Percentiles rank a stretch among this genome's conserved stretches.
Conservation (phyloP, 2,888 invertebrate genomes). For the Andrena camellia region DNA sequence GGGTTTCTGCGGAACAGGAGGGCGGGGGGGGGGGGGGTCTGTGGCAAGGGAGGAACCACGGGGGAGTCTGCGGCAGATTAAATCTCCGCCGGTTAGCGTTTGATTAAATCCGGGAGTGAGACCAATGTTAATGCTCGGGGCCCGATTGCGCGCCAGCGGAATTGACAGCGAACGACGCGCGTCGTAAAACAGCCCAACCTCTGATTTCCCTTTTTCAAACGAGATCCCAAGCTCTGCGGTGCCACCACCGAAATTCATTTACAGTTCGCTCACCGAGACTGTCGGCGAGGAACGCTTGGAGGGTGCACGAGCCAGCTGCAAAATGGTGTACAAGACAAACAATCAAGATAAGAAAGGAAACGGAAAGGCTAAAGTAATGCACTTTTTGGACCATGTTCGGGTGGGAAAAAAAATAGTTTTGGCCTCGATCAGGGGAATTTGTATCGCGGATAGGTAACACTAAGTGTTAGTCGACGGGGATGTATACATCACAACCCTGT, state of each 20-base stretch:
- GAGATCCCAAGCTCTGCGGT: neutral
- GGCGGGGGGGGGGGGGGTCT: too few relatives aligned
- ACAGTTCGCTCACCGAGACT: neutral
- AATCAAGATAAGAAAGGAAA: neutral
- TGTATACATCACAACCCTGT: neutral
- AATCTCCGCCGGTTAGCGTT: constrained; percentile 85
- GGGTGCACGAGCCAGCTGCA: too few relatives aligned
- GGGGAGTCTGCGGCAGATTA: constrained; percentile 82
- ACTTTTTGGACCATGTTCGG: too few relatives aligned
- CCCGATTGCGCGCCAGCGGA: constrained; percentile 78
- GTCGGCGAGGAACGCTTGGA: too few relatives aligned
- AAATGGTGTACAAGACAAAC: too few relatives aligned
- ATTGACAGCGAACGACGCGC: constrained; percentile 75
- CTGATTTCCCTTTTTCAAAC: constrained; percentile 18
- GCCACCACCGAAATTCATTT: neutral
- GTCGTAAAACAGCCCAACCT: constrained; percentile 57
- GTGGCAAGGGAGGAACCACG: constrained; percentile 56
- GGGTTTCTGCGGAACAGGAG: constrained; percentile 29
- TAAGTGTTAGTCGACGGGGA: neutral
- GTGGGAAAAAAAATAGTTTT: neutral
- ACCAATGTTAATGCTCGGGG: constrained; percentile 81
- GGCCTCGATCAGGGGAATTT: neutral
- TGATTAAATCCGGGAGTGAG: constrained; percentile 85
- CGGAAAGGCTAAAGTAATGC: neutral
- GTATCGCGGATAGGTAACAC: neutral